Conservation (phyloP, 2,797 vertebrate species). For the Trachops cirrhosus region DNA sequence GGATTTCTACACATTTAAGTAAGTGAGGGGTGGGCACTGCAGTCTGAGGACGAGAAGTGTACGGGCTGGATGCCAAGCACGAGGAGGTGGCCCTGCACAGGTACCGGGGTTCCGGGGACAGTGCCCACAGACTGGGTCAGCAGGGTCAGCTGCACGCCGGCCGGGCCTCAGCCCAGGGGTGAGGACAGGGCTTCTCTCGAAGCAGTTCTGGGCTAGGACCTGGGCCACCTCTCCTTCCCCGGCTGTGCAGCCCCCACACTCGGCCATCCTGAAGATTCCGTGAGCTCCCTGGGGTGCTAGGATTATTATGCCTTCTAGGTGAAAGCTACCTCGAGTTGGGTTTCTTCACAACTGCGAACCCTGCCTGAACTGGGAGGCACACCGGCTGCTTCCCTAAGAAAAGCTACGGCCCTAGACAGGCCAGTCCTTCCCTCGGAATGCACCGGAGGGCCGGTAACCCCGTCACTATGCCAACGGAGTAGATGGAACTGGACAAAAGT, state of each 20-base stretch:
- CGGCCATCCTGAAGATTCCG: not conserved
- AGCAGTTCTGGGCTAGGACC: not conserved
- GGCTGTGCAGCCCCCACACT: not conserved
- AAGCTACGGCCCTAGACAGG: not conserved
- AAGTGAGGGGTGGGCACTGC: too few relatives aligned
- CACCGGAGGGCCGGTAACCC: not conserved
- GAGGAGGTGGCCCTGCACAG: not conserved
- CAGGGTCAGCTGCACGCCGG: not conserved
- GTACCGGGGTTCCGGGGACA: not conserved
- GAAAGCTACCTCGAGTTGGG: not conserved
- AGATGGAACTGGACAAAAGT: not conserved
- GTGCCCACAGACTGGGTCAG: not conserved
- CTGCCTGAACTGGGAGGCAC: not conserved
- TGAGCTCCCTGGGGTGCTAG: not conserved
- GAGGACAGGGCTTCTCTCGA: not conserved
- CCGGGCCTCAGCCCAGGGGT: not conserved
- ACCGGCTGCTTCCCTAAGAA: not conserved
- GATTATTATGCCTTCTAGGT: not conserved
- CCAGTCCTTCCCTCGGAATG: accelerated
- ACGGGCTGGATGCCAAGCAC: not conserved
- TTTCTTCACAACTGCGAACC: not conserved
- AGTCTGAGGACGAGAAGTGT: not conserved
- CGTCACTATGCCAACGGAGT: not conserved
- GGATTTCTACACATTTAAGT: not conserved
- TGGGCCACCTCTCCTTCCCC: not conserved